Percentiles rank a stretch among this genome's conserved stretches.
Evolutionary conservation across 2,888 invertebrate species (phyloP).

Genomic region (Hypercompe scribonia): DNA sequence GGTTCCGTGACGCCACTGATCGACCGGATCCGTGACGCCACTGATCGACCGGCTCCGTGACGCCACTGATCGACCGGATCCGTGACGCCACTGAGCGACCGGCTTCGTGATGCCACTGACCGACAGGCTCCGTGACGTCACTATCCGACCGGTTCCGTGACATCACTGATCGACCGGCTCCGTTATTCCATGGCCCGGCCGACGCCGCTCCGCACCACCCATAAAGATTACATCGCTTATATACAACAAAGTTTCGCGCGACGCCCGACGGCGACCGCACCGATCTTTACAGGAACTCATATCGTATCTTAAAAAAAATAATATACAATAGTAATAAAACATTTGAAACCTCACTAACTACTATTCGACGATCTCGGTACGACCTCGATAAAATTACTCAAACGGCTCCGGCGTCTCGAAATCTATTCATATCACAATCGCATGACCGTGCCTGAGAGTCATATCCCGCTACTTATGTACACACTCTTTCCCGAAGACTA

Average conservation of each 20-base stretch:
- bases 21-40: conserved; percentile 20
- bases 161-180: conserved; percentile 17
- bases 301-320: conserved; percentile 85
- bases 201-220: conserved; percentile 56
- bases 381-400: conserved; percentile 83
- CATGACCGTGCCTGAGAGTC: conserved; percentile 85
- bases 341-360: conserved; percentile 87
- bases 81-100: conserved; percentile 23
- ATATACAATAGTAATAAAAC: conserved; percentile 86
- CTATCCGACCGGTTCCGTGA: conserved; percentile 16
- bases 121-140: conserved; percentile 42
- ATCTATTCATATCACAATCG: conserved; percentile 87
- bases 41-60: too few species aligned
- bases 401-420: conserved; percentile 84
- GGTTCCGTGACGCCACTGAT: too few species aligned
- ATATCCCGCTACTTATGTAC: conserved; percentile 86
- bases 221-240: conserved; percentile 77
- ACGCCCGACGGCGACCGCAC: conserved; percentile 69
- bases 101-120: conserved; percentile 20
- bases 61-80: too few species aligned
- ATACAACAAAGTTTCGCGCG: conserved; percentile 81
- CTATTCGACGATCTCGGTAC: conserved; percentile 84
- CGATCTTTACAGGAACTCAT: conserved; percentile 86
- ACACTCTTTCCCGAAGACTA: conserved; percentile 80
- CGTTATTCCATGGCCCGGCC: conserved; percentile 27